Evolutionary conservation across 2,113 vertebrate species (phyloP), one percentile per base, ranked within the genome.

Genomic region (Siphamia tubifer): DNA sequence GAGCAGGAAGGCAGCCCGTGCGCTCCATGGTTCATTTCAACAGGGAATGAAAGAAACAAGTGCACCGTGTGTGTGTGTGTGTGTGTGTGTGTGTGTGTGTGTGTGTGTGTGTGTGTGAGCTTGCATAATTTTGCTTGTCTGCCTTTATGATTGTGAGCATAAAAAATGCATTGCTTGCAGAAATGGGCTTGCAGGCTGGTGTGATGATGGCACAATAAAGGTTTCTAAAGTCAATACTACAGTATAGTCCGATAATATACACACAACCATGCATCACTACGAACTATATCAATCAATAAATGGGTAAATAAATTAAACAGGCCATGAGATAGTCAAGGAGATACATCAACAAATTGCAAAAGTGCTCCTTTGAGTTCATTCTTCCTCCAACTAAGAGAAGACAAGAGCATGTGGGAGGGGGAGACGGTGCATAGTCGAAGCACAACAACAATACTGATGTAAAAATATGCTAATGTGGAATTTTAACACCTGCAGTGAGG

Each of bases 201-300:
- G 70, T 68, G 77, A 79, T 82, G 80, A 87, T 76, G 61, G 60
- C 57, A 78, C 63, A 76, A 84, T 70, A 77, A 79, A 87, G 69
- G 57, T 63, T 76, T 77, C 48, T 30, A 32, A 43, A 73, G 80
- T 89, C 84, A 71, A 89, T 85, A 84, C 47, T 55, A 43, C 51
- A 52, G 63, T 30, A 56, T 35, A 8, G 66, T 35, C 66, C 69
- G 75, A 71, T 83, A 30, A 77, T 77, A 61, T 68, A 54, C 66
- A 58, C 15, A 11, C 32, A 34, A 30, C 60, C 54, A 53, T 30
- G 79, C 73, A 74, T 81, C 45, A 28, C 68, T 58, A 68, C 42
- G 30, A 86, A 73, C 57, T 36, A 74, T 78, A 30, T 15, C 47
- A 71, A 83, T 85, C 84, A 78, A 85, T 83, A 76, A 24, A 40